Evolutionary conservation across 2,888 invertebrate genomes (phyloP), one percentile per base, ranked within the genome.

Genomic region (Gandaritis pyraliata): DNA sequence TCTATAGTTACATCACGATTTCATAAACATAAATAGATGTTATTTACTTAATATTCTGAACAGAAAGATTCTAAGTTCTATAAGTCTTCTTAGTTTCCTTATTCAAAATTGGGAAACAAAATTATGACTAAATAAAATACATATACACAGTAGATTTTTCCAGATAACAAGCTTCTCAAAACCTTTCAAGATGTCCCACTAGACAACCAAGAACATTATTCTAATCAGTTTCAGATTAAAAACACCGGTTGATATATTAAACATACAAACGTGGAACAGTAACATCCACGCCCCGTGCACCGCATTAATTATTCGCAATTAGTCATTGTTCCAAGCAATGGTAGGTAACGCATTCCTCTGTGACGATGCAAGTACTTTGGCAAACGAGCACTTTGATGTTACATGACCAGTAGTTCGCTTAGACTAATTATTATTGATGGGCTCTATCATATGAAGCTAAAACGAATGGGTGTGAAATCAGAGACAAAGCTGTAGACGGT

Each of bases 291-390:
- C 43, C 47, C 33, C 52, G 56, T 59, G 43, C 10, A 15, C 52
- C 30, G 56, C 48, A 56, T 59, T 55, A 64, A 64, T 59, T 64
- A 46, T 45, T 30, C 30, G 59, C 53, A 59, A 64, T 64, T 64
- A 64, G 56, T 59, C 51, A 59, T 56, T 59, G 59, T 63, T 47
- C 36, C 16, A 43, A 18, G 55, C 63, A 52, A 51, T 63, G 58
- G 58, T 55, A 63, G 58, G 58, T 55, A 63, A 51, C 55, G 55
- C 55, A 63, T 58, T 59, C 63, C 54, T 50, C 29, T 56, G 55
- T 58, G 59, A 59, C 52, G 51, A 58, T 30, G 43, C 29, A 36
- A 8, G 18, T 49, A 33, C 48, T 48, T 49, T 54, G 39, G 50
- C 60, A 33, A 55, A 45, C 53, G 38, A 18, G n/a, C 46, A 39